Percentiles rank a stretch among this genome's conserved stretches.
phyloP scores from a whole-genome alignment of 2,888 invertebrate genomes.

The Dermolepida albohirtum region DNA sequence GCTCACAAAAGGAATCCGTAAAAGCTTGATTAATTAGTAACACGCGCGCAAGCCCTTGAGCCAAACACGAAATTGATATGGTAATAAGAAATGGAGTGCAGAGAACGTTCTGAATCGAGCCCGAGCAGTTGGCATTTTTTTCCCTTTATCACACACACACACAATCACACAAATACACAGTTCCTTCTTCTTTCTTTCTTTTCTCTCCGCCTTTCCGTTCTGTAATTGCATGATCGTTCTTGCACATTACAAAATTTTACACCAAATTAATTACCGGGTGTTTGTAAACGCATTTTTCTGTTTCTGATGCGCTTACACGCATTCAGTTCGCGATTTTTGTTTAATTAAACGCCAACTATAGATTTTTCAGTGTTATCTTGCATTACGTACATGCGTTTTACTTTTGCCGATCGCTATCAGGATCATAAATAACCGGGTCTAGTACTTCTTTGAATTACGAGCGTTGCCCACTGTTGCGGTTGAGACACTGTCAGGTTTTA shows the following conservation, averaged over 20 bases:
- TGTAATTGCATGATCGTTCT: not conserved
- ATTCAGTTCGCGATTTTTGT: conserved; percentile 3
- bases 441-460: not conserved
- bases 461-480: no score
- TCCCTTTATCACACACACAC: no score
- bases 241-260: conserved; percentile 3
- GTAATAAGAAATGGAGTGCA: conserved; percentile 47
- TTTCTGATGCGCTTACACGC: not conserved
- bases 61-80: conserved; percentile 54
- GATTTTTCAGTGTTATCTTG: no score
- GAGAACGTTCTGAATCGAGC: no score
- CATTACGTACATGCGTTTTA: not conserved
- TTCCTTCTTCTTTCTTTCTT: no score
- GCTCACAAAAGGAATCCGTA: conserved; percentile 51
- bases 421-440: conserved; percentile 1
- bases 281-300: not conserved
- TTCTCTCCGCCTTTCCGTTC: no score
- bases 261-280: conserved; percentile 8
- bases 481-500: no score
- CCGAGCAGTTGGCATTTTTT: no score
- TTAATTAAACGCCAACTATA: not conserved
- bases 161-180: no score
- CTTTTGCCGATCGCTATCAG: conserved; percentile 3
- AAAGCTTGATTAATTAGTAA: conserved; percentile 54
- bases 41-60: conserved; percentile 49